phyloP scores from a whole-genome alignment of 35 echinoderm and acorn worm species.

The Acanthaster planci region DNA sequence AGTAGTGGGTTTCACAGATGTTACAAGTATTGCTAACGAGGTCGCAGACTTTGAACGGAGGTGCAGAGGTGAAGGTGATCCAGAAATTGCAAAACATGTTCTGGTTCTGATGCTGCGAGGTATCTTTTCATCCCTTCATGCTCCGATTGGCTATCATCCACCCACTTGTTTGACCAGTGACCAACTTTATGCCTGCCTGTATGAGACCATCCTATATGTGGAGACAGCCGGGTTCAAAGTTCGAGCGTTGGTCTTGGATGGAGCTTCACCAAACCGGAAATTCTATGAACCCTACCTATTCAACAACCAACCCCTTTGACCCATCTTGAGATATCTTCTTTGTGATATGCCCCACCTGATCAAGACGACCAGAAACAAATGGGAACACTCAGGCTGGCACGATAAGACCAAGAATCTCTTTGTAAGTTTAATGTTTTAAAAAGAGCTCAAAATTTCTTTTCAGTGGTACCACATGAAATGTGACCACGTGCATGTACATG shows the following conservation, averaged over 20 bases:
- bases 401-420: slow-evolving; percentile 39
- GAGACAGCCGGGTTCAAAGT: not conserved
- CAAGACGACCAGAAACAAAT: slow-evolving; percentile 53
- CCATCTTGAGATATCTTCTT: slow-evolving; percentile 38
- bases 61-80: not conserved
- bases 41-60: not conserved
- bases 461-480: no score
- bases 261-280: no score
- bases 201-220: not conserved
- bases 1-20: slow-evolving; percentile 37
- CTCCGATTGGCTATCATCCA: not conserved
- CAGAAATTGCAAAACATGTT: slow-evolving; percentile 27
- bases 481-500: no score
- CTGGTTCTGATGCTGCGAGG: slow-evolving; percentile 36
- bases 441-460: no score
- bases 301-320: slow-evolving; percentile 16
- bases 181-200: not conserved
- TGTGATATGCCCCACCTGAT: slow-evolving; percentile 63
- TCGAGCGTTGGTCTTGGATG: not conserved
- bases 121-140: not conserved
- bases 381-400: slow-evolving; percentile 62
- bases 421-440: no score
- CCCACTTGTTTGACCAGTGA: not conserved
- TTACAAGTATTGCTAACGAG: slow-evolving; percentile 2
- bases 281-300: not conserved